Percentiles rank a stretch among this genome's conserved stretches.
phyloP scores from a whole-genome alignment of 1,140 invertebrate species.

The Caenorhabditis remanei region DNA sequence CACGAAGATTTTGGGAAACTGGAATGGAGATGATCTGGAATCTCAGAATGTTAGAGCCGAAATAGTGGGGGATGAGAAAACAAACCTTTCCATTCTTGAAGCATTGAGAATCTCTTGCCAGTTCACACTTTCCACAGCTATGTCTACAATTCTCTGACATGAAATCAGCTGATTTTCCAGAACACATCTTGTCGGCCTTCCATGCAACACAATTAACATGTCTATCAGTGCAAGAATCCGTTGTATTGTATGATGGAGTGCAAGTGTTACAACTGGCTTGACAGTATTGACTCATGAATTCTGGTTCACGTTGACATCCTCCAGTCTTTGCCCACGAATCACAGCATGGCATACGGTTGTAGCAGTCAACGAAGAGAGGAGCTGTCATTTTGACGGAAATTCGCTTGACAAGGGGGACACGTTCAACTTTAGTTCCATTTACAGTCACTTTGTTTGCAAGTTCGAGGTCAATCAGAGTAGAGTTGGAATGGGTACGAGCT shows the following conservation, averaged over 20 bases:
- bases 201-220: constrained; percentile 59
- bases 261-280: constrained; percentile 70
- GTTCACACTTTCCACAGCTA: constrained; percentile 65
- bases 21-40: constrained; percentile 50
- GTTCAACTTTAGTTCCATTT: constrained; percentile 50
- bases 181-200: constrained; percentile 63
- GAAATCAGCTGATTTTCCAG: constrained; percentile 70
- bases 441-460: background rate
- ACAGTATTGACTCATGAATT: constrained; percentile 73
- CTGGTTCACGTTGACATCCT: constrained; percentile 70
- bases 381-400: constrained; percentile 47
- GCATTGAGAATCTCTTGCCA: constrained; percentile 57
- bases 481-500: constrained; percentile 40
- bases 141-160: constrained; percentile 76
- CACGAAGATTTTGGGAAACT: constrained; percentile 51
- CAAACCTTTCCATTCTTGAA: constrained; percentile 61
- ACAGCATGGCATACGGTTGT: constrained; percentile 73
- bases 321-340: constrained; percentile 71
- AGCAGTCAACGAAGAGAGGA: constrained; percentile 72
- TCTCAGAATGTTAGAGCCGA: background rate
- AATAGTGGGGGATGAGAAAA: background rate
- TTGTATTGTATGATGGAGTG: constrained; percentile 71
- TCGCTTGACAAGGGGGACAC: constrained; percentile 37
- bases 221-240: constrained; percentile 65
- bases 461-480: constrained; percentile 21